Evolutionary conservation across 2,113 vertebrate genomes (phyloP).

Genomic region (Catharus minimus): DNA sequence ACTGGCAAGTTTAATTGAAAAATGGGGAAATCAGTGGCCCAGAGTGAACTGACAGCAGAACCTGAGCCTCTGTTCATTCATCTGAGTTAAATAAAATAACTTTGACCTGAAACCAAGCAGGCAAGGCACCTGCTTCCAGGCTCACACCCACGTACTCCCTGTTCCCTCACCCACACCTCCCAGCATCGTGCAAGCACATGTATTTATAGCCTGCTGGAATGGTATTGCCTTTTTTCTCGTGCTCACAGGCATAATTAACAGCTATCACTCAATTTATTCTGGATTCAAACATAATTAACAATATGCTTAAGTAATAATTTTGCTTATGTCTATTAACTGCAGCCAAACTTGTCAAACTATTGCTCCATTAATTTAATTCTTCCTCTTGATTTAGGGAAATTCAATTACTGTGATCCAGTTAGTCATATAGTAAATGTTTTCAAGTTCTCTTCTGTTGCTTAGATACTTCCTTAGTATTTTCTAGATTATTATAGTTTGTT

Average conservation of each 20-base stretch:
- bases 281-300: slow-evolving; percentile 65
- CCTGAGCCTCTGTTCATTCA: neutral
- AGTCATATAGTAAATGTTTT: slow-evolving; percentile 38
- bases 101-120: neutral
- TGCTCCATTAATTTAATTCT: slow-evolving; percentile 66
- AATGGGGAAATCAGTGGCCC: neutral
- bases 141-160: rapidly evolving
- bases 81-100: neutral
- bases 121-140: neutral
- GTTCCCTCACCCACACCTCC: neutral
- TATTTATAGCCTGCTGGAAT: neutral
- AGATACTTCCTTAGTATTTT: slow-evolving; percentile 48
- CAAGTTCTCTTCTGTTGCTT: slow-evolving; percentile 37
- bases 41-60: neutral
- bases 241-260: slow-evolving; percentile 56
- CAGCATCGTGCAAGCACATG: neutral
- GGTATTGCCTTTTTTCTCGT: neutral
- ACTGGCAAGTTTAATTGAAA: neutral
- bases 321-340: slow-evolving; percentile 41
- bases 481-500: slow-evolving; percentile 25
- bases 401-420: slow-evolving; percentile 53
- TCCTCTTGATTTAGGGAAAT: slow-evolving; percentile 53
- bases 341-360: slow-evolving; percentile 46
- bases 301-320: slow-evolving; percentile 46
- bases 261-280: slow-evolving; percentile 56